Base-by-base conservation (phyloP, 2,797 vertebrate genomes). In the Gobio occitaniae region DNA sequence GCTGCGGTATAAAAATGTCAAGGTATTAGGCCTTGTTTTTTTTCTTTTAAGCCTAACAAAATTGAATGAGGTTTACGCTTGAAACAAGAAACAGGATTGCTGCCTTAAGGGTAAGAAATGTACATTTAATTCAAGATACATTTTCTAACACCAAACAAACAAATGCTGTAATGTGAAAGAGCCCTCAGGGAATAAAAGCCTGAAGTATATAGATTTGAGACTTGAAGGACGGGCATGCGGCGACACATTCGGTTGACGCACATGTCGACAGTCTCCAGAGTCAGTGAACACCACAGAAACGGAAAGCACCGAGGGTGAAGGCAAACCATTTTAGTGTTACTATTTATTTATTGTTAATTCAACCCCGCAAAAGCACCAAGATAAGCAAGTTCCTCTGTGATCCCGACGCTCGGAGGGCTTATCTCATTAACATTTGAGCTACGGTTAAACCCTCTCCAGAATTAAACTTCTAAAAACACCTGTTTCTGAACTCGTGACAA, bases 401-500 rank as follows among this genome's bases (percentile, higher is more conserved):
- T 80, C 78, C 66, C 1, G 21, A n/a, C 19, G 32, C 76, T 63
- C 3, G 0, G 38, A 50, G 66, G 47, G 11, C 68, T 82, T 82
- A 61, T 72, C 80, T 72, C 38, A 82, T 82, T 72, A 72, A 72
- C 38, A 82, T 76, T 63, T 25, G 36, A n/a, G 21, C 25, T 44
- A 29, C 21, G 38, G 21, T 48, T 65, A 63, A 75, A 74, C 47
- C 56, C 70, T 65, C 81, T 52, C 44, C 70, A 25, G 70, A 82
- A 74, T 63, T 50, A 74, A 82, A 50, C 17, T 82, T 82, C 44
- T 63, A 15, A 74, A 32, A 82, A 82, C 80, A 21, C 12, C 70
- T 50, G 80, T 82, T 82, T 83, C 21, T 12, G 19, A 75, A 11
- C 25, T 12, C 1, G 12, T 16, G 56, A 74, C 54, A 61, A 72